Evolutionary conservation across 2,797 vertebrate genomes (phyloP).

Genomic region (Acrossocheilus fasciatus): DNA sequence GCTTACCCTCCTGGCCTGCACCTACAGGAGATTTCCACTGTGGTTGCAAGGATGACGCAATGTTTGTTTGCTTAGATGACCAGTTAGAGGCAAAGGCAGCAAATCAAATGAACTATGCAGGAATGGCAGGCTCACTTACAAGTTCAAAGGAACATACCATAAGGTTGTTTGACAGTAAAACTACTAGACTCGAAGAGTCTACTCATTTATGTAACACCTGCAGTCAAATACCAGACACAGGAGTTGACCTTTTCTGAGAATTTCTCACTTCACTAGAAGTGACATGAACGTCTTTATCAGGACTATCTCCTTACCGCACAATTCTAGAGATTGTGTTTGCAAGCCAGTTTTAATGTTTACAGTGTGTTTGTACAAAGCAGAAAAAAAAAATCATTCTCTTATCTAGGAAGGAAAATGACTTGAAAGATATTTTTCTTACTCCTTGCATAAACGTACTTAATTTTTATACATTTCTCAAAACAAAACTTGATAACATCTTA

Average conservation of each 20-base stretch:
- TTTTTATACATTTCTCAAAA: neutral
- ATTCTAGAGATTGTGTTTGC: neutral
- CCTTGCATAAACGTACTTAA: too few relatives aligned
- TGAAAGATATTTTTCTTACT: neutral
- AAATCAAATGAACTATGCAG: neutral
- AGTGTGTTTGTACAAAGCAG: neutral
- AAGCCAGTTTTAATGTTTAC: neutral
- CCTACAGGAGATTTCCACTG: conserved; percentile 33
- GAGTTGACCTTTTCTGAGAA: conserved; percentile 8
- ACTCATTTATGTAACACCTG: neutral
- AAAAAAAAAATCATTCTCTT: neutral
- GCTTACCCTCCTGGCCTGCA: conserved; percentile 53
- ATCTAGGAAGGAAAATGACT: neutral
- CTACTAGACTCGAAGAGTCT: neutral
- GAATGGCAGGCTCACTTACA: neutral
- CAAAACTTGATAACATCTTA: neutral
- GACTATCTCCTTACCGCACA: neutral
- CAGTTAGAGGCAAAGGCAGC: neutral
- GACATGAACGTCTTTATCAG: neutral
- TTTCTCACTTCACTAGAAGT: neutral
- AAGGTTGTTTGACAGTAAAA: neutral
- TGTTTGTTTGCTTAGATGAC: neutral
- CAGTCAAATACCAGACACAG: conserved; percentile 1
- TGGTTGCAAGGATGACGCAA: conserved; percentile 21
- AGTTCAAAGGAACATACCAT: neutral